These are phyloP conservation scores for Chydorus sphaericus DNA, from an alignment of 2,888 invertebrate species.

Conservation along the genomic window DNA sequence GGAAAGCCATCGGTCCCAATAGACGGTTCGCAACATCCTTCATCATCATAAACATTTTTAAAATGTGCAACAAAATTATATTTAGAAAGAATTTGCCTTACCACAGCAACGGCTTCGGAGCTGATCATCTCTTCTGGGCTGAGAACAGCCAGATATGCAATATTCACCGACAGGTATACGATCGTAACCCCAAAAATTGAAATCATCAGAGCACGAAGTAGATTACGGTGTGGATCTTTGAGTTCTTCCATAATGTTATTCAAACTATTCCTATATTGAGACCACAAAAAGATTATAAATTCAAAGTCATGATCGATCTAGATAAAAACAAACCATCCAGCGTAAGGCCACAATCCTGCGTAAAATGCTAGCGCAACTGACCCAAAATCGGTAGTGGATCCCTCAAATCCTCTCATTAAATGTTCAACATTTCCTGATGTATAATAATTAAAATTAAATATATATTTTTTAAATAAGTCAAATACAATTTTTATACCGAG, in stretches of 20 bases:
- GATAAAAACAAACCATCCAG: slow-evolving; percentile 94
- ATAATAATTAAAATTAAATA: not conserved
- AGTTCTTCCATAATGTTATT: slow-evolving; percentile 99
- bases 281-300: slow-evolving; percentile 9
- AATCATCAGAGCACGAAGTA: slow-evolving; percentile 61
- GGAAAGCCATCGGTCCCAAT: slow-evolving; percentile 46
- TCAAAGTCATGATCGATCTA: too few species aligned
- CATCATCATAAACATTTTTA: not conserved
- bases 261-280: slow-evolving; percentile 58
- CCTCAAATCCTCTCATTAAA: slow-evolving; percentile 42
- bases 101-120: slow-evolving; percentile 74
- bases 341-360: slow-evolving; percentile 89
- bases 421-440: not conserved
- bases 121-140: slow-evolving; percentile 48
- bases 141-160: slow-evolving; percentile 72
- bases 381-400: slow-evolving; percentile 55
- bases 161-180: slow-evolving; percentile 66
- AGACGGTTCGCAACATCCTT: slow-evolving; percentile 32
- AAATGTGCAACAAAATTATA: not conserved
- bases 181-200: slow-evolving; percentile 66
- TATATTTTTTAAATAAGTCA: too few species aligned
- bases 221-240: slow-evolving; percentile 80
- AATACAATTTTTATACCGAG: not conserved
- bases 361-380: slow-evolving; percentile 87
- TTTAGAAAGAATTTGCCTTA: too few species aligned